Percentiles rank a stretch among this genome's conserved stretches.
These are phyloP conservation scores for Lasioglossum malachurum DNA, from an alignment of 2,888 invertebrate genomes.

Conservation along the genomic window DNA sequence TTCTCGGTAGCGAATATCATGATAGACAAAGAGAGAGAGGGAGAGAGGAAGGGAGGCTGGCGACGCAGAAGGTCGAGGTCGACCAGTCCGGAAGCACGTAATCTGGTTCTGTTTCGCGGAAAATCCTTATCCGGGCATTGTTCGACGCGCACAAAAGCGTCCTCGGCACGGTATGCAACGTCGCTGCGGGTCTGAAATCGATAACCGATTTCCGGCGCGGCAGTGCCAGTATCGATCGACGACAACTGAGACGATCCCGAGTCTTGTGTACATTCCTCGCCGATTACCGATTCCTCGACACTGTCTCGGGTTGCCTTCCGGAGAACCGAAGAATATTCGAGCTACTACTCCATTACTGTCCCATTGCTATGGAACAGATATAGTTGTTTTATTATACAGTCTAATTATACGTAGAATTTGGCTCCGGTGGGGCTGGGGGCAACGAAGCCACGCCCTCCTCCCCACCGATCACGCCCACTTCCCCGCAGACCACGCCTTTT, in stretches of 20 bases:
- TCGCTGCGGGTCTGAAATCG: constrained; percentile 18
- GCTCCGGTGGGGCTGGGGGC: background rate
- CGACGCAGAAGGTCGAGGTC: constrained; percentile 39
- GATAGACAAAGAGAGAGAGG: background rate
- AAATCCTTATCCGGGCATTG: constrained; percentile 62
- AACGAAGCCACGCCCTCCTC: background rate
- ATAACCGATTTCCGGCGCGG: constrained; percentile 63
- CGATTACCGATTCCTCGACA: constrained; percentile 59
- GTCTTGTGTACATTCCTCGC: constrained; percentile 53
- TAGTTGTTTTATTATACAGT: no score
- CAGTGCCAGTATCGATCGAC: constrained; percentile 51
- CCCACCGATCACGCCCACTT: background rate
- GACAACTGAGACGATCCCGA: constrained; percentile 45
- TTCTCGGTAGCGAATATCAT: background rate
- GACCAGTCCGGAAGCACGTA: constrained; percentile 21
- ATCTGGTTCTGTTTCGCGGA: constrained; percentile 40
- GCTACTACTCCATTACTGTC: no score
- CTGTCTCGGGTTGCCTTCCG: constrained; percentile 67
- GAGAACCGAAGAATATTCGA: background rate
- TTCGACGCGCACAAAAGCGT: constrained; percentile 39
- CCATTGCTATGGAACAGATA: no score
- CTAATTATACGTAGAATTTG: background rate
- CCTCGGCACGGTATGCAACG: constrained; percentile 51
- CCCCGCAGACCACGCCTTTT: background rate
- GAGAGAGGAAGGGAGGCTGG: background rate